Evolutionary conservation across 2,888 invertebrate genomes (phyloP), one percentile per base, ranked within the genome.

Genomic region (Tupiocoris notatus): DNA sequence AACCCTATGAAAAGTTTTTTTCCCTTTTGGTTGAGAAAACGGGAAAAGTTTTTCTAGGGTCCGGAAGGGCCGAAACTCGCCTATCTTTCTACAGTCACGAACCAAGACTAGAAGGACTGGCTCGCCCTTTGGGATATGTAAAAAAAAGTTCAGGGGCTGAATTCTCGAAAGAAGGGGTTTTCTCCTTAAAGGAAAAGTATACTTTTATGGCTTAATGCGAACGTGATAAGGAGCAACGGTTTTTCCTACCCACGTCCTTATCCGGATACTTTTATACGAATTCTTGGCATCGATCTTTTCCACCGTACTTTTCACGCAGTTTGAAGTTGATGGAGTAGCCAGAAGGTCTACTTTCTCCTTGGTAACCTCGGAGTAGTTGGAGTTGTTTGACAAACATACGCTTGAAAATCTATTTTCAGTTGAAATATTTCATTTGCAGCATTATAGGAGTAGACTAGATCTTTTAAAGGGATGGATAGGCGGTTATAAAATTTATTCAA

Each of bases 171-270:
- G 39, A 39, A 12, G 39, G 12, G 39, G 39, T 39, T 39, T 39
- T 39, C 39, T 39, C 20, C 17, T 24, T 16, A 57, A 23, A 64
- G 25, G 74, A 63, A n/a, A 64, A 63, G 64, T 74, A 64, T 74
- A 74, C 74, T 74, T 74, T 74, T 74, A 74, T 74, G 74, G 74
- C 74, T 74, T 74, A 74, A 74, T 74, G 74, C 61, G 74, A 74
- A 74, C 74, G 64, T 74, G 74, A 74, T 74, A 74, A 74, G 74
- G 73, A 7, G 25, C 20, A 21, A 39, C 6, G 39, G 39, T 12
- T 7, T 39, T 39, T 39, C 39, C 39, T 7, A 12, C 39, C 12
- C 39, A 12, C 3, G 6, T 39, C 39, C 39, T 39, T 39, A 39
- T 39, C 39, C 39, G 3, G 39, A 3, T 39, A 39, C 39, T 39